Evolutionary conservation across 2,113 vertebrate species (phyloP), one percentile per base, ranked within the genome.

Genomic region (Gadus macrocephalus): DNA sequence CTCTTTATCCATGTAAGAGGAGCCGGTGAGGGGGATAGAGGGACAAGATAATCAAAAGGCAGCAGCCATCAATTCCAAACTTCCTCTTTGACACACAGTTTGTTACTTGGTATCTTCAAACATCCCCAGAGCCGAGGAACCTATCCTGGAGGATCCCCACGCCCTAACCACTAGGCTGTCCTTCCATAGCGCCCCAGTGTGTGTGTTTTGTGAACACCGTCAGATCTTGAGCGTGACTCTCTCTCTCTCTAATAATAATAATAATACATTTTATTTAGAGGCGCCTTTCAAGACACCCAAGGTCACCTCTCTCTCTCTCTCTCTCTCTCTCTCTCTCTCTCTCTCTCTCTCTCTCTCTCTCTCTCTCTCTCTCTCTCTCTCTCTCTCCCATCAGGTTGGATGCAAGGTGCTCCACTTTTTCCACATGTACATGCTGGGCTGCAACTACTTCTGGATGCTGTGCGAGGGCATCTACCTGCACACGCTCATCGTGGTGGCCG

Each of bases 401-500:
- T 99, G 97, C 88, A 99, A 98, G 80, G 91, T 99, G 70, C 68
- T 99, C 35, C 95, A 99, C 3, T 96, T 97, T 80, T 95, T 98
- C 73, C 94, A 97, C 85, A 96, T 96, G 88, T 99, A 99, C 89
- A 94, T 98, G 93, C 78, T 98, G 90, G 92, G 96, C 14, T 98
- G 97, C 88, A 99, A 98, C 73, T 99, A 99, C 67, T 98, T 99
- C 90, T 99, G 97, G 97, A 99, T 99, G 97, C 95, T 99, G 2
- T 99, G 97, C 0, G 97, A 99, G 79, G 97, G 97, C 55, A 96
- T 99, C 82, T 98, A 99, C 75, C 93, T 99, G 38, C 97, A 99
- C 83, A 97, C 96, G 0, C 91, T 99, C 77, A 96, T 99, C 0
- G 97, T 99, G 79, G 94, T 98, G 83, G 90, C 96, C 0, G 95